Conservation (phyloP, 2,888 invertebrate genomes). For the Automeris io region DNA sequence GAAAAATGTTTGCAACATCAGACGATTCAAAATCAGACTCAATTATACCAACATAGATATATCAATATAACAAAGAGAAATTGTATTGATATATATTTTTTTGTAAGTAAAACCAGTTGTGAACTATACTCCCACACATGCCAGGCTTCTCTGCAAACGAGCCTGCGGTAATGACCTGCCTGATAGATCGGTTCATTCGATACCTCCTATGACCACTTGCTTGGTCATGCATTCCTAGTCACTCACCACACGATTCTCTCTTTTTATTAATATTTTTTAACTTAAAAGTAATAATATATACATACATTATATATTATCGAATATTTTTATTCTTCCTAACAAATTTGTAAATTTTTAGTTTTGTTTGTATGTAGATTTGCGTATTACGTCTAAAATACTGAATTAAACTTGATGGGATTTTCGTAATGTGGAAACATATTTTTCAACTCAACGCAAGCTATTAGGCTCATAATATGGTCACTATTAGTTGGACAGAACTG, state of each 20-base stretch:
- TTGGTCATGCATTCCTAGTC: conserved; percentile 38
- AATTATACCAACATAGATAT: too few species aligned
- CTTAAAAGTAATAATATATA: neutral
- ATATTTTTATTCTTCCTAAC: neutral
- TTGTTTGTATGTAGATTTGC: too few species aligned
- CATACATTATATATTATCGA: neutral
- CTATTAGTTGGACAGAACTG: too few species aligned
- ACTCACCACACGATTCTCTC: conserved; percentile 10
- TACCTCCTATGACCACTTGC: conserved; percentile 45
- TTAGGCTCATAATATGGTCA: too few species aligned
- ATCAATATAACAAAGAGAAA: neutral
- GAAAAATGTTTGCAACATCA: too few species aligned
- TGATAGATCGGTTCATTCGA: conserved; percentile 67
- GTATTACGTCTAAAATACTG: too few species aligned
- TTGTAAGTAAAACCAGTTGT: conserved; percentile 59
- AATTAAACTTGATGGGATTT: too few species aligned
- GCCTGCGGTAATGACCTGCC: conserved; percentile 56
- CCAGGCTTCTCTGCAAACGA: conserved; percentile 55
- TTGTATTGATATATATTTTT: too few species aligned
- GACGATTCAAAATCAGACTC: too few species aligned
- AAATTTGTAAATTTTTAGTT: too few species aligned
- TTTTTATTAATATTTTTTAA: neutral
- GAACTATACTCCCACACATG: conserved; percentile 62
- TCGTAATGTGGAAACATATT: too few species aligned
- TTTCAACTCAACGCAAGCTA: too few species aligned